These are phyloP conservation scores for Acrocera orbiculus DNA, from an alignment of 2,888 invertebrate genomes.

Conservation along the genomic window DNA sequence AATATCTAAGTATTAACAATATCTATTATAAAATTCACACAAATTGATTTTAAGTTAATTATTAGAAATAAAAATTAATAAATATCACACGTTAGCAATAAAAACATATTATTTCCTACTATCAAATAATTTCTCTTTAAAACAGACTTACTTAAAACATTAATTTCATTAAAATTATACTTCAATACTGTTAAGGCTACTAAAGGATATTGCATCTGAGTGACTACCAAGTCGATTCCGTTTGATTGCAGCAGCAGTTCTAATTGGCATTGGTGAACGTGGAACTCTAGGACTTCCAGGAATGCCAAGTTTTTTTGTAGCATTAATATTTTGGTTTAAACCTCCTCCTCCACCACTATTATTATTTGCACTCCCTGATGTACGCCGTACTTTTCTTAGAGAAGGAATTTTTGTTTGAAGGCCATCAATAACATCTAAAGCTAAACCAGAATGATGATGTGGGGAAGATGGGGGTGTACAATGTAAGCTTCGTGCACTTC, in stretches of 20 bases:
- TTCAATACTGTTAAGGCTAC: slow-evolving; percentile 33
- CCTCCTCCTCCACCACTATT: slow-evolving; percentile 20
- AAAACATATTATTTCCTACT: too few species aligned
- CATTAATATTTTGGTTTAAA: too few species aligned
- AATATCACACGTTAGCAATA: too few species aligned
- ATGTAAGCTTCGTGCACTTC: slow-evolving; percentile 23
- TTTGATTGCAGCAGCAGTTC: slow-evolving; percentile 20
- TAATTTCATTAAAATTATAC: too few species aligned
- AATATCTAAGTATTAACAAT: too few species aligned
- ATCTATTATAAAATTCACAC: too few species aligned
- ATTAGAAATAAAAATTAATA: too few species aligned
- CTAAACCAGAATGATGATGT: slow-evolving; percentile 4
- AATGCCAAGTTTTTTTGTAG: too few species aligned
- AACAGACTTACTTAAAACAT: too few species aligned
- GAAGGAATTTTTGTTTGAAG: slow-evolving; percentile 23
- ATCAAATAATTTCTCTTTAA: too few species aligned
- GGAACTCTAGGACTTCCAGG: slow-evolving; percentile 29
- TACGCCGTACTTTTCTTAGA: slow-evolving; percentile 23
- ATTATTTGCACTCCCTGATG: slow-evolving; percentile 21
- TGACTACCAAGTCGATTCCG: slow-evolving; percentile 29
- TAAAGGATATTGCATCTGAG: slow-evolving; percentile 31
- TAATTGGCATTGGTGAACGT: slow-evolving; percentile 29
- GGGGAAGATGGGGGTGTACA: slow-evolving; percentile 12
- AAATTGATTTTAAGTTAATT: too few species aligned
- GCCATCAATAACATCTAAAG: slow-evolving; percentile 17